Conservation (phyloP, 1,140 invertebrate species). For the Lepidurus arcticus region DNA sequence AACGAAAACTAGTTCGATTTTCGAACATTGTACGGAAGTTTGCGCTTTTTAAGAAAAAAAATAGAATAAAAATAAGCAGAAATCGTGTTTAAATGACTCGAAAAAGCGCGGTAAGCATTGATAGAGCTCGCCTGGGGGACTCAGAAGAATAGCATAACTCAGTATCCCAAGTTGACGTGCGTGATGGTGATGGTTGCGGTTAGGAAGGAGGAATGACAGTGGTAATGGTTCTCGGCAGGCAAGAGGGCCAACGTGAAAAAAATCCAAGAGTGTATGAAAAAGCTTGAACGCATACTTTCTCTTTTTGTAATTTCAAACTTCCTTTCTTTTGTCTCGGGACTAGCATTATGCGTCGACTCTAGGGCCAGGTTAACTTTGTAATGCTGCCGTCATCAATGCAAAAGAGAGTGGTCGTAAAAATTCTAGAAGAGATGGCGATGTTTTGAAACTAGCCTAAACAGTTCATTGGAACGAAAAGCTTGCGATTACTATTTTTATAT, state of each 20-base stretch:
- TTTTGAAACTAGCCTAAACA: neutral
- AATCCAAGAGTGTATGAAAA: neutral
- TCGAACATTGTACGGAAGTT: neutral
- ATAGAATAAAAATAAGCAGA: neutral
- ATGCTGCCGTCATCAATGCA: neutral
- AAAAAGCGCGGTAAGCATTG: neutral
- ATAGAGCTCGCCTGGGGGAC: neutral
- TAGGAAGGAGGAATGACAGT: neutral
- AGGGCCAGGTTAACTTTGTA: neutral
- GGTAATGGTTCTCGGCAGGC: slow-evolving; percentile 11
- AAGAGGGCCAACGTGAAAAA: neutral
- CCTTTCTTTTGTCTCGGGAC: neutral
- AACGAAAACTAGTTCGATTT: slow-evolving; percentile 16
- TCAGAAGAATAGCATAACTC: neutral
- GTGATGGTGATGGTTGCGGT: slow-evolving; percentile 3
- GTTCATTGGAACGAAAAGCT: neutral
- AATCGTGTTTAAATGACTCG: neutral
- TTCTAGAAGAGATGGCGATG: neutral
- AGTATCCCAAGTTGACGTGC: neutral
- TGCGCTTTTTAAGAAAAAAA: neutral
- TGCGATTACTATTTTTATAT: neutral
- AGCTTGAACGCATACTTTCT: neutral
- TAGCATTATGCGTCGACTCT: neutral
- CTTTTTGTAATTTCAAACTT: neutral
- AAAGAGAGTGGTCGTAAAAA: slow-evolving; percentile 6